Evolutionary conservation across 1,140 invertebrate species (phyloP).

Genomic region (Diuraphis noxia): DNA sequence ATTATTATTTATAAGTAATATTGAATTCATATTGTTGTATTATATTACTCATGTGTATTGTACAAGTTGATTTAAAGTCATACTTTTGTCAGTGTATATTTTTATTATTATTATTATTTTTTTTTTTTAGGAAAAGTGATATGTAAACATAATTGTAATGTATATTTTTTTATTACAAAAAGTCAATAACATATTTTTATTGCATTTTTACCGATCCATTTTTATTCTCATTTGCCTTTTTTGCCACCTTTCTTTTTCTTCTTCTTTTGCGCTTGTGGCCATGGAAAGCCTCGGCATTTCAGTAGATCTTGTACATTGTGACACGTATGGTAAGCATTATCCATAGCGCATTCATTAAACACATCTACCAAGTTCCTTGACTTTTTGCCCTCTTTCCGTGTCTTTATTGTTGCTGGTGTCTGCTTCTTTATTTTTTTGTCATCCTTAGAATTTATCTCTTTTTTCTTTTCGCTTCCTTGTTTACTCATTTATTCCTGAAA

Average conservation of each 20-base stretch:
- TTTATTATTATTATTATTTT: slow-evolving; percentile 41
- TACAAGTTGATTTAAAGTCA: slow-evolving; percentile 30
- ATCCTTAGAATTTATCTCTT: slow-evolving; percentile 30
- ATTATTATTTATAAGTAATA: slow-evolving; percentile 42
- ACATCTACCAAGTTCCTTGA: slow-evolving; percentile 74
- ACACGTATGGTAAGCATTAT: slow-evolving; percentile 85
- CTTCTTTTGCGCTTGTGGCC: slow-evolving; percentile 66
- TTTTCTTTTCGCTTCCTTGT: slow-evolving; percentile 29
- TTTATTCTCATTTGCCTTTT: slow-evolving; percentile 25
- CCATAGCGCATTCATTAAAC: slow-evolving; percentile 82
- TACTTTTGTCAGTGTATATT: slow-evolving; percentile 41
- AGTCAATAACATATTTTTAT: slow-evolving; percentile 45
- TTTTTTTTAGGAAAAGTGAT: slow-evolving; percentile 51
- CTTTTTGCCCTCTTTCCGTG: slow-evolving; percentile 62
- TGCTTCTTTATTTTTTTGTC: slow-evolving; percentile 62
- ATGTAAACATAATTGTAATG: slow-evolving; percentile 52
- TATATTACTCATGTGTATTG: slow-evolving; percentile 48
- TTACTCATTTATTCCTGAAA: slow-evolving; percentile 31
- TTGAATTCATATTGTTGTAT: slow-evolving; percentile 38
- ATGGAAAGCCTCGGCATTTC: slow-evolving; percentile 77
- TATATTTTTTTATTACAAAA: slow-evolving; percentile 52
- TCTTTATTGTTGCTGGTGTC: slow-evolving; percentile 64
- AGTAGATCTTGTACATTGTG: slow-evolving; percentile 83
- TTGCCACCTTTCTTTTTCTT: slow-evolving; percentile 45
- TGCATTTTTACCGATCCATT: neutral